Base-by-base conservation (phyloP, 2,113 vertebrate genomes). In the Phalacrocorax aristotelis region DNA sequence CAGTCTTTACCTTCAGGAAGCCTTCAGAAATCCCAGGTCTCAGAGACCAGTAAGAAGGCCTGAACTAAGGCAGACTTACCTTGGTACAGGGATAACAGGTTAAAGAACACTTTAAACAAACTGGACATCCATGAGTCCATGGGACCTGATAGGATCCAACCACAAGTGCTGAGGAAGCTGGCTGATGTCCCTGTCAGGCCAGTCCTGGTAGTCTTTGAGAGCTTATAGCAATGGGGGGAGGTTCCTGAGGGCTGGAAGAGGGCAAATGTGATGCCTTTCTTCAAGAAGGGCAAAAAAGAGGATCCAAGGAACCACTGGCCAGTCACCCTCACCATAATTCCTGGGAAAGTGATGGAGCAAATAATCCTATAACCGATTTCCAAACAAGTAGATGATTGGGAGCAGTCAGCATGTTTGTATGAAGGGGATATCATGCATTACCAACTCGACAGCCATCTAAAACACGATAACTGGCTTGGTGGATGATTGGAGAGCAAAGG, bases 401-500 rank as follows among this genome's bases (percentile, higher is more conserved):
- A 55, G 25, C n/a, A 51, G 32, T 86, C 42, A 89, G 48, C 15
- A 4, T 46, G 57, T 60, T 77, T 68, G 8, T 38, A 6, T 36
- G 36, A 70, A 78, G 18, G 27, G 19, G 22, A 82, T 22, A 49
- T 40, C 1, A 32, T 69, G 30, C 21, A 17, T 71, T 54, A 68
- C 0, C 1, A 66, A 32, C 64, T n/a, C 1, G 0, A 4, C 17
- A 72, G 29, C 20, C 15, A 70, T 84, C 57, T 81, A 42, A 54
- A 89, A 26, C 11, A 38, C 66, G 42, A 6, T 54, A 58, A 34
- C 25, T 51, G 52, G 5, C 32, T 65, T 38, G 38, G 49, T 77
- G 29, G 23, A 17, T 51, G 44, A 51, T 42, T n/a, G 42, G 48
- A 86, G 13, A 64, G 44, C 38, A 89, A 36, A 87, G 38, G n/a